Evolutionary conservation across 2,113 vertebrate species (phyloP).

Genomic region (Ceyx melanurus): DNA sequence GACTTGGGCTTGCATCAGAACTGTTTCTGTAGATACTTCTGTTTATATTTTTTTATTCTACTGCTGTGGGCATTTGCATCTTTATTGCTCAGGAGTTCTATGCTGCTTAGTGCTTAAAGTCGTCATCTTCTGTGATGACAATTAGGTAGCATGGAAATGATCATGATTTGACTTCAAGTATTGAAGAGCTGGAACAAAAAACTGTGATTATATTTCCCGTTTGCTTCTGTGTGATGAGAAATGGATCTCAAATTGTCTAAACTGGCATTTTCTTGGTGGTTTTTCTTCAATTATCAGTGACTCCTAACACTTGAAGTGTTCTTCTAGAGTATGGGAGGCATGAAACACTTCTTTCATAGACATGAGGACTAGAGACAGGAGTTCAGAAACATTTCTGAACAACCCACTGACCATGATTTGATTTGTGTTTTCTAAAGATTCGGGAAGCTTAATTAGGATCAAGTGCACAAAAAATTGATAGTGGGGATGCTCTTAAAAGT

Average conservation of each 20-base stretch:
- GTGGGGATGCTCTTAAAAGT: background rate
- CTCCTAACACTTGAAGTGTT: background rate
- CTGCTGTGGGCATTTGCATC: background rate
- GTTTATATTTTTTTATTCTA: background rate
- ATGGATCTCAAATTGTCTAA: background rate
- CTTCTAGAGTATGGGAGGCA: background rate
- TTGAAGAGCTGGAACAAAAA: slow-evolving; percentile 5
- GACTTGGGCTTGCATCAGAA: background rate
- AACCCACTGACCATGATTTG: background rate
- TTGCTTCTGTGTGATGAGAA: background rate
- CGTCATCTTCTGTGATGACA: background rate
- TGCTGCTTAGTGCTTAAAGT: background rate
- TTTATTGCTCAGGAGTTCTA: slow-evolving; percentile 7
- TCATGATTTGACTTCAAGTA: slow-evolving; percentile 9
- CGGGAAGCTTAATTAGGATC: background rate
- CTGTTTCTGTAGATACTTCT: background rate
- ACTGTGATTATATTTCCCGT: background rate
- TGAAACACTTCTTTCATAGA: background rate
- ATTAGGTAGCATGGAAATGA: background rate
- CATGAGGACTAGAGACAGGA: background rate
- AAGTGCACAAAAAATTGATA: background rate
- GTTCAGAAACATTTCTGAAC: background rate
- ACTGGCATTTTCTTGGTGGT: background rate
- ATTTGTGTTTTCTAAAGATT: background rate
- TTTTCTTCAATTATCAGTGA: background rate